A percentile compares a stretch with the other conserved stretches of the same genome.
Evolutionary conservation across 1,140 invertebrate species (phyloP).

Genomic region (Chrysopa pallens): DNA sequence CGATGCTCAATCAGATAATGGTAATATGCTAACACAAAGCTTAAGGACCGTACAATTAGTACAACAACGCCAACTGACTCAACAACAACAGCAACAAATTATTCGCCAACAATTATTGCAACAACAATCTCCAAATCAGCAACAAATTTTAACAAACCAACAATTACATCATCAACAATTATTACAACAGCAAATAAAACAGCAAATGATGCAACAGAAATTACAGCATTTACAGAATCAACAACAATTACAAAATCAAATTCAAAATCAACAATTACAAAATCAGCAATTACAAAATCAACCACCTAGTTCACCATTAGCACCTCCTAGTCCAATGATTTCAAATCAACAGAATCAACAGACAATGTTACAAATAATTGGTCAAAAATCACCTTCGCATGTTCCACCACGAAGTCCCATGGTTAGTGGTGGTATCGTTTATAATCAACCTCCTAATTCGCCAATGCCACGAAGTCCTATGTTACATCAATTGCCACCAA

Average conservation of each 20-base stretch:
- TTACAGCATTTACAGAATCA: slow-evolving; percentile 23
- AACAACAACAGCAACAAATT: slow-evolving; percentile 2
- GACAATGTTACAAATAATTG: slow-evolving; percentile 32
- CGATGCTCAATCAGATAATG: slow-evolving; percentile 7
- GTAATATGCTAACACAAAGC: slow-evolving; percentile 13
- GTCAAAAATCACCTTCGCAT: slow-evolving; percentile 29
- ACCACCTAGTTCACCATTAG: slow-evolving; percentile 31
- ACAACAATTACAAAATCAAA: slow-evolving; percentile 22
- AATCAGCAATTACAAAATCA: slow-evolving; percentile 26
- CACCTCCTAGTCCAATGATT: slow-evolving; percentile 22
- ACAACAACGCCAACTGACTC: slow-evolving; percentile 18
- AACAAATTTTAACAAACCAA: slow-evolving; percentile 26
- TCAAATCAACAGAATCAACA: slow-evolving; percentile 26
- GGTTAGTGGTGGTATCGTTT: slow-evolving; percentile 4
- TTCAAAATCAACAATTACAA: slow-evolving; percentile 23
- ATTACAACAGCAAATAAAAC: slow-evolving; percentile 31
- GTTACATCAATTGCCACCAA: slow-evolving; percentile 29
- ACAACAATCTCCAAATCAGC: slow-evolving; percentile 16
- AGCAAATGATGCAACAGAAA: slow-evolving; percentile 31
- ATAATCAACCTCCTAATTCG: slow-evolving; percentile 39
- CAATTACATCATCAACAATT: slow-evolving; percentile 32
- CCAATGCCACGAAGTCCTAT: slow-evolving; percentile 44
- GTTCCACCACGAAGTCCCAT: slow-evolving; percentile 19
- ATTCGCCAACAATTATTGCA: slow-evolving; percentile 5
- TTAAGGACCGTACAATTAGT: slow-evolving; percentile 18